These are phyloP conservation scores for Scylla paramamosain DNA, from an alignment of 1,140 invertebrate genomes.

Conservation along the genomic window DNA sequence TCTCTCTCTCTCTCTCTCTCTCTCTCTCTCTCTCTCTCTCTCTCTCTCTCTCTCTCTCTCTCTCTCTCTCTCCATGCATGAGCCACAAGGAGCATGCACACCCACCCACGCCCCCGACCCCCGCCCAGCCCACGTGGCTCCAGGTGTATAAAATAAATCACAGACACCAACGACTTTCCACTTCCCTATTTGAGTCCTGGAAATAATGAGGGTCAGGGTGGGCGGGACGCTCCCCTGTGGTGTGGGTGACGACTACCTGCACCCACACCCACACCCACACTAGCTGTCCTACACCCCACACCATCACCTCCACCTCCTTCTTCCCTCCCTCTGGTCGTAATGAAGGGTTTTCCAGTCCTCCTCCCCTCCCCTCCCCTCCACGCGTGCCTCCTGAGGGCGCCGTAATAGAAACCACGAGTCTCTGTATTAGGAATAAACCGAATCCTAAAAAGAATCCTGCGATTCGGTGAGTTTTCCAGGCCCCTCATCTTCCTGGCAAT, in stretches of 20 bases:
- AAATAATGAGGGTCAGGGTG: background rate
- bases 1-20: too few species aligned
- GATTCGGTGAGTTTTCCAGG: background rate
- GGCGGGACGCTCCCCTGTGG: background rate
- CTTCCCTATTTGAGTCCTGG: background rate
- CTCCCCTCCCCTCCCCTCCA: background rate
- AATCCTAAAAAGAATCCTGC: background rate
- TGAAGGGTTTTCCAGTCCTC: too few species aligned
- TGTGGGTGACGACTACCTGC: constrained; percentile 8
- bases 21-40: too few species aligned
- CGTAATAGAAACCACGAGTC: background rate
- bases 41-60: too few species aligned
- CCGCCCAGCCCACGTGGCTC: background rate
- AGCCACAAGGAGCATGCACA: background rate
- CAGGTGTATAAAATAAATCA: background rate
- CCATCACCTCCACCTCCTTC: background rate
- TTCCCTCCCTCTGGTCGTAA: background rate
- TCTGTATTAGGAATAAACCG: background rate
- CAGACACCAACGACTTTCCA: background rate
- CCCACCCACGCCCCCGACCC: background rate
- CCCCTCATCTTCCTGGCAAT: background rate
- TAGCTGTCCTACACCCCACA: too few species aligned
- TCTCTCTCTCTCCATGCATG: background rate
- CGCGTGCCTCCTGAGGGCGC: background rate
- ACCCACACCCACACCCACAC: background rate